Evolutionary conservation across 2,797 vertebrate species (phyloP), one percentile per base, ranked within the genome.

Genomic region (Leptoclinus maculatus): DNA sequence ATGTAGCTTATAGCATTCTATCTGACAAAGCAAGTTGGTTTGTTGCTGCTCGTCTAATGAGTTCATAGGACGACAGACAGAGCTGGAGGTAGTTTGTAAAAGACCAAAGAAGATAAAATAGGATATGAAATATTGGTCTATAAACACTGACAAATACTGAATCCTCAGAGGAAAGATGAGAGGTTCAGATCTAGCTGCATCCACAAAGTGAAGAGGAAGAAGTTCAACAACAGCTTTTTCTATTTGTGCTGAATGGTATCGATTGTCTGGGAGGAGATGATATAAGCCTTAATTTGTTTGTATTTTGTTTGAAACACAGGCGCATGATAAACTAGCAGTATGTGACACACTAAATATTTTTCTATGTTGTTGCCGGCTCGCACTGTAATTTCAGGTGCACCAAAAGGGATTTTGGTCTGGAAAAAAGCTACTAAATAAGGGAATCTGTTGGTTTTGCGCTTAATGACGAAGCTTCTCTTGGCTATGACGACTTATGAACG

Each of bases 231-330:
- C n/a, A 72, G 39, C 27, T 45, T 63, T 74, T 78, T 80, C 36
- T 66, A 51, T 76, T 80, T 84, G 54, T 72, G 71, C 64, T 74
- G 79, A 77, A 76, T 57, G 23, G 29, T 79, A 85, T 84, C 1
- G 85, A 87, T 82, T 76, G 82, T 76, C 78, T 84, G 69, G 14
- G 9, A 41, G 54, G 54, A 80, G 39, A 66, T 34, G 65, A 56
- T 21, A 47, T 21, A 47, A 8, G 45, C 45, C 8, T 47, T 10
- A 2, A 21, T 47, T 21, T 21, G 41, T 43, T 14, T 43, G 14
- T 21, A 21, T 47, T 19, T 47, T 21, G 43, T 41, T 41, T 41
- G 11, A 13, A 13, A 41, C 13, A 4, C 14, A 14, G 3, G 13
- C 7, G 45, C 45, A 7, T 47, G 7, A 21, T 47, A 7, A 19